These are phyloP conservation scores for Hirtodrosophila duncani DNA, from an alignment of 2,888 invertebrate species.

Conservation along the genomic window DNA sequence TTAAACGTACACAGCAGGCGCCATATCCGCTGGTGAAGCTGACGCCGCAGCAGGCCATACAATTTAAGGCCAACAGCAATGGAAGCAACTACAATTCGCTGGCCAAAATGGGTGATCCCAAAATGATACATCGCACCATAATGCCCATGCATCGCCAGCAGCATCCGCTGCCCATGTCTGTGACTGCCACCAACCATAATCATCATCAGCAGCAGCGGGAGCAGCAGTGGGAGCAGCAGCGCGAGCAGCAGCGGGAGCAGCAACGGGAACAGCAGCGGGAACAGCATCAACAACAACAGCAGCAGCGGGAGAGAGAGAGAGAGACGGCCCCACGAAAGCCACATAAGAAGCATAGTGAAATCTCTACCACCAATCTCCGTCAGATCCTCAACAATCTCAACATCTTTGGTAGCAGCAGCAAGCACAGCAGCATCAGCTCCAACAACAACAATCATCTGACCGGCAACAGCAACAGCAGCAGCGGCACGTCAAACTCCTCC, in stretches of 20 bases:
- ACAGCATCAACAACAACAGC: slow-evolving; percentile 35
- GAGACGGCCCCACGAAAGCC: slow-evolving; percentile 49
- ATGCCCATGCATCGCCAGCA: slow-evolving; percentile 49
- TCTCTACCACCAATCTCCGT: slow-evolving; percentile 82
- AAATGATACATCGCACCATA: slow-evolving; percentile 45
- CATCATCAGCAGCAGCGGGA: slow-evolving; percentile 26
- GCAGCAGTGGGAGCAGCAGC: slow-evolving; percentile 28
- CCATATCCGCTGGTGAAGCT: slow-evolving; percentile 90
- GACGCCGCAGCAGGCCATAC: slow-evolving; percentile 77
- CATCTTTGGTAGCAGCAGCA: slow-evolving; percentile 81
- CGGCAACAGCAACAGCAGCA: slow-evolving; percentile 10
- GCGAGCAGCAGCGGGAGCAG: slow-evolving; percentile 28
- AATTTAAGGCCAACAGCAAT: slow-evolving; percentile 58
- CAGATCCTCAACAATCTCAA: slow-evolving; percentile 89
- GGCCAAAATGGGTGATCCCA: slow-evolving; percentile 74
- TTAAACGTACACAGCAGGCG: slow-evolving; percentile 87
- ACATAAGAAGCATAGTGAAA: slow-evolving; percentile 74
- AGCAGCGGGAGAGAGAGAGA: too few species aligned
- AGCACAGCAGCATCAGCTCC: slow-evolving; percentile 47
- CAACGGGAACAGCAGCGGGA: slow-evolving; percentile 42
- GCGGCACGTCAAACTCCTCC: slow-evolving; percentile 22
- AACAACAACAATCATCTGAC: slow-evolving; percentile 22
- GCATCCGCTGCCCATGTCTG: slow-evolving; percentile 21
- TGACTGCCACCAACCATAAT: too few species aligned
- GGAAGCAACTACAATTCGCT: slow-evolving; percentile 64